phyloP scores from a whole-genome alignment of 2,113 vertebrate species.

The Aepyceros melampus region DNA sequence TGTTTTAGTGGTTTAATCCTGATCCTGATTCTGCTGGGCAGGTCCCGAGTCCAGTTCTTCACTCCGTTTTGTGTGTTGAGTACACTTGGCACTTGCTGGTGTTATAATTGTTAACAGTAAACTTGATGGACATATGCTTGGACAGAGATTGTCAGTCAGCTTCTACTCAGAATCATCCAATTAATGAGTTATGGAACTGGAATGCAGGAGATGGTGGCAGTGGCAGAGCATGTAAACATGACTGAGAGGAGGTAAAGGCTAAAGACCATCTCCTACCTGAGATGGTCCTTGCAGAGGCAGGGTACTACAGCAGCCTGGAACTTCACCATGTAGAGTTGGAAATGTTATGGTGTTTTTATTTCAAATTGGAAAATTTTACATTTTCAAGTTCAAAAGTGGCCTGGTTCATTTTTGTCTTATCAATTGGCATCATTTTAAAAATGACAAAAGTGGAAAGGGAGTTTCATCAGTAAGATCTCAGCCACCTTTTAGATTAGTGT shows the following conservation, averaged over 20 bases:
- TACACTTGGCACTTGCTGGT: background rate
- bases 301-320: background rate
- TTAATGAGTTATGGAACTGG: background rate
- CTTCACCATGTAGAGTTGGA: background rate
- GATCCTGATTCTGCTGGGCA: background rate
- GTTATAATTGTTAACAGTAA: background rate
- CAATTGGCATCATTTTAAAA: background rate
- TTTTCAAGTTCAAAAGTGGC: background rate
- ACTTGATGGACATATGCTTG: background rate
- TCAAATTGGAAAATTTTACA: background rate
- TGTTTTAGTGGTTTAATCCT: slow-evolving; percentile 2
- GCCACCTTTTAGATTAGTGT: slow-evolving; percentile 39
- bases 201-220: background rate
- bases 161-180: background rate
- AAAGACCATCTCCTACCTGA: background rate
- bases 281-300: background rate
- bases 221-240: background rate
- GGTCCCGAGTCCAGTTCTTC: background rate
- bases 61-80: background rate
- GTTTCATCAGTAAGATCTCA: slow-evolving; percentile 42
- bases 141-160: background rate
- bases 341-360: background rate
- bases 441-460: slow-evolving; percentile 24
- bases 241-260: background rate
- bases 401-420: slow-evolving; percentile 5